A percentile compares a stretch with the other conserved stretches of the same genome.
These are phyloP conservation scores for Tiaroga cobitis DNA, from an alignment of 2,797 vertebrate species.

Conservation along the genomic window DNA sequence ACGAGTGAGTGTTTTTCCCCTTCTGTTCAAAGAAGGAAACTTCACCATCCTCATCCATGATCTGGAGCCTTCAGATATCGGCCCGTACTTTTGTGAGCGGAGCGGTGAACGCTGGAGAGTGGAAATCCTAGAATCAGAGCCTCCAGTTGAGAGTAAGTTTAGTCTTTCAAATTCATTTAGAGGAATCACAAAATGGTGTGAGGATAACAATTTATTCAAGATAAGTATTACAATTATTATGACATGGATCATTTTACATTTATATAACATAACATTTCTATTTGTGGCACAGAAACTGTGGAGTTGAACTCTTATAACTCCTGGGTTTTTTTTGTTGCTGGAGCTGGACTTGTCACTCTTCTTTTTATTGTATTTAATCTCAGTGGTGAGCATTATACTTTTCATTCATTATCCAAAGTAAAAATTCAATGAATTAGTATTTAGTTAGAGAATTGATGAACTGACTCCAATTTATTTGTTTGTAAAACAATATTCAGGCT, in stretches of 20 bases:
- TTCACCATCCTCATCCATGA: slow-evolving; percentile 58
- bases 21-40: slow-evolving; percentile 54
- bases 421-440: neutral
- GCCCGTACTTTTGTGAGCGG: slow-evolving; percentile 56
- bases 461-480: neutral
- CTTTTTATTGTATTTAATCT: neutral
- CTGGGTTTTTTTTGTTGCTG: slow-evolving; percentile 1
- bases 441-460: neutral
- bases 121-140: slow-evolving; percentile 1
- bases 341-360: neutral
- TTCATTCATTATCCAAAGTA: neutral
- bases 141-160: neutral
- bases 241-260: neutral
- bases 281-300: neutral
- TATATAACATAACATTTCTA: neutral
- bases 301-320: neutral
- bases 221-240: neutral
- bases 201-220: neutral
- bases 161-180: neutral
- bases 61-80: slow-evolving; percentile 53
- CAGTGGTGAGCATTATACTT: neutral
- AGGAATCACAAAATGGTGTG: neutral
- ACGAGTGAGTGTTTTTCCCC: slow-evolving; percentile 56
- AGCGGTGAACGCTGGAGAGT: slow-evolving; percentile 44
- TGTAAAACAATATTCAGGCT: neutral